Evolutionary conservation across 2,888 invertebrate genomes (phyloP), one percentile per base, ranked within the genome.

Genomic region (Nomada lathburiana): DNA sequence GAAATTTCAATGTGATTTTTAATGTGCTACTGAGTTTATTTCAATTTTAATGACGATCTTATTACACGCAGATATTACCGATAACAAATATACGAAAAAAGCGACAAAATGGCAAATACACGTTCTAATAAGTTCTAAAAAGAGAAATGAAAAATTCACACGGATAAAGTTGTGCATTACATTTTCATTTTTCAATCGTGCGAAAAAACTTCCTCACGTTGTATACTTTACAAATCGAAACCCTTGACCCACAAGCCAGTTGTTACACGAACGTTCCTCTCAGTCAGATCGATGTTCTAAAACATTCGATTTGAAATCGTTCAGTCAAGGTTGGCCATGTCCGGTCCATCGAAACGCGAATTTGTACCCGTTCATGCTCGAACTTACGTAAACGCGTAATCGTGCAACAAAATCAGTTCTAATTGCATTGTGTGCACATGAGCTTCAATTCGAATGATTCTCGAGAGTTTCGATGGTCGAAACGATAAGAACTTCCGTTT

Each of bases 381-480:
- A 73, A 84, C 79, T 83, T 83, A 83, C 79, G 76, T 76, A 83
- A 84, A 84, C 80, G 64, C 82, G 77, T 72, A 76, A 78, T 67
- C 67, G 26, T 44, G 68, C 69, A 65, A 69, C 53, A 69, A 47
- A 65, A 73, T 82, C 53, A 57, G 42, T 72, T 23, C 53, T 73
- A 72, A 82, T 83, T 82, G 64, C 60, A 71, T 57, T 20, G 65
- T 62, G 68, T 47, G 57, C 68, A 50, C 68, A 29, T 29, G 79
- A 75, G 63, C 71, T 59, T 26, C 63, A 59, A 65, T 71, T 47
- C 57, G 18, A 52, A 63, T 53, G 68, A 82, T 74, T 68, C 57
- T 29, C 50, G 10, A 47, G 18, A 64, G 69, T 53, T 69, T 62
- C 55, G 76, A 82, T 76, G 47, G 53, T 59, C 69, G 50, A 44